A percentile compares a stretch with the other conserved stretches of the same genome.
phyloP scores from a whole-genome alignment of 2,888 invertebrate genomes.

The Cephus rjabovi region DNA sequence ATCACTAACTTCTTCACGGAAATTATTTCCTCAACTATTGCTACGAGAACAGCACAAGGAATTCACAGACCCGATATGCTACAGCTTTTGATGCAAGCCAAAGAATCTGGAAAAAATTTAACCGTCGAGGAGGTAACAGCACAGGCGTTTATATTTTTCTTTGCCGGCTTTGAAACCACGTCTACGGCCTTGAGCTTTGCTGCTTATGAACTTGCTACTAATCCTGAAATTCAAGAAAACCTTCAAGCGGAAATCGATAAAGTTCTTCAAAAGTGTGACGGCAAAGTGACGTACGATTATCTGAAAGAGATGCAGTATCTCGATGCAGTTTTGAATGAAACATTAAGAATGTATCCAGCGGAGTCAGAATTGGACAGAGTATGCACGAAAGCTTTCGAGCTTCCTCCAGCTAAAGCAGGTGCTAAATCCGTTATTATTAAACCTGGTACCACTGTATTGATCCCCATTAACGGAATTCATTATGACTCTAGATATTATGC shows the following conservation, averaged over 20 bases:
- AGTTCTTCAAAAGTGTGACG: too few species aligned
- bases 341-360: constrained; percentile 53
- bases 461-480: constrained; percentile 61
- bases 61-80: constrained; percentile 51
- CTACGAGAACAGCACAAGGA: constrained; percentile 34
- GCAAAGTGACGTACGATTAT: constrained; percentile 63
- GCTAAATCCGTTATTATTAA: constrained; percentile 47
- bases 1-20: constrained; percentile 32
- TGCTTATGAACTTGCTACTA: constrained; percentile 44
- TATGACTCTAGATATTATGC: constrained; percentile 56
- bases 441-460: constrained; percentile 48
- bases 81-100: constrained; percentile 51
- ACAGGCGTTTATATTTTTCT: constrained; percentile 65
- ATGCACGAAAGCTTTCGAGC: constrained; percentile 53
- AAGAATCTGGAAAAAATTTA: constrained; percentile 34
- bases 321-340: constrained; percentile 68
- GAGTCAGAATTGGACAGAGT: constrained; percentile 46
- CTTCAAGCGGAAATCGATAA: too few species aligned
- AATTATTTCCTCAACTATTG: constrained; percentile 36
- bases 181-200: constrained; percentile 48
- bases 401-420: constrained; percentile 53
- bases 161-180: constrained; percentile 56
- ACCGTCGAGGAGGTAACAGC: constrained; percentile 63
- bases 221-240: constrained; percentile 43
- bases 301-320: constrained; percentile 69